phyloP scores from a whole-genome alignment of 2,113 vertebrate species.

The Caranx melampygus region DNA sequence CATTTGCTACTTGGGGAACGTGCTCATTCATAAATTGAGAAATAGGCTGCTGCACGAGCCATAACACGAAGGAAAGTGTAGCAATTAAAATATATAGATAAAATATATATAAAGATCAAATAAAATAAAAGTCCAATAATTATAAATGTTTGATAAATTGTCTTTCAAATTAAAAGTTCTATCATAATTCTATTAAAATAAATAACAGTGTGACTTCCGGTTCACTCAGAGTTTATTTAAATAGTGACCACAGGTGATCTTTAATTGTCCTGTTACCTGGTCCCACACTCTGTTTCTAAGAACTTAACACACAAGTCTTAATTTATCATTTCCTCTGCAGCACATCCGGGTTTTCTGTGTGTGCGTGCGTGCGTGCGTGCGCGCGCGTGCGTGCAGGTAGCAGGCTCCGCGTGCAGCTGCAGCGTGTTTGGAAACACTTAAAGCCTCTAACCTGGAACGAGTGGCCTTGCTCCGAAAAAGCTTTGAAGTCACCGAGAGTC shows the following conservation, averaged over 20 bases:
- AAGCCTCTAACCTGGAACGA: slow-evolving; percentile 66
- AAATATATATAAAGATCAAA: too few relatives aligned
- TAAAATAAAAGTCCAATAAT: too few relatives aligned
- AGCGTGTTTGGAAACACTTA: slow-evolving; percentile 78
- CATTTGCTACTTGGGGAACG: slow-evolving; percentile 5
- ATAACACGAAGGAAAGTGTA: background rate
- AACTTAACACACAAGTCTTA: slow-evolving; percentile 54
- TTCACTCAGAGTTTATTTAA: slow-evolving; percentile 16
- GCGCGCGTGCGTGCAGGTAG: slow-evolving; percentile 33
- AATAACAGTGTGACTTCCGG: background rate
- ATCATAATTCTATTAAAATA: too few relatives aligned
- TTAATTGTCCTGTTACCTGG: slow-evolving; percentile 2
- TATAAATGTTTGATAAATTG: too few relatives aligned
- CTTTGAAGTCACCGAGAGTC: slow-evolving; percentile 74
- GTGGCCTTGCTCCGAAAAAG: slow-evolving; percentile 38
- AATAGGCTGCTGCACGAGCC: background rate
- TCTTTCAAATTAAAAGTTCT: background rate
- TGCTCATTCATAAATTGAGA: background rate
- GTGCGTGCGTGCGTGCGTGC: background rate
- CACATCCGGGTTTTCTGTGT: slow-evolving; percentile 40
- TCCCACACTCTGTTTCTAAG: slow-evolving; percentile 21
- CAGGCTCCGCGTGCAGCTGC: slow-evolving; percentile 64
- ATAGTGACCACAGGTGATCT: slow-evolving; percentile 21
- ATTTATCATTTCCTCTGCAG: slow-evolving; percentile 68
- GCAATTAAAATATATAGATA: background rate